These are phyloP conservation scores for Amphipyra berbera DNA, from an alignment of 2,888 invertebrate genomes.

Conservation along the genomic window DNA sequence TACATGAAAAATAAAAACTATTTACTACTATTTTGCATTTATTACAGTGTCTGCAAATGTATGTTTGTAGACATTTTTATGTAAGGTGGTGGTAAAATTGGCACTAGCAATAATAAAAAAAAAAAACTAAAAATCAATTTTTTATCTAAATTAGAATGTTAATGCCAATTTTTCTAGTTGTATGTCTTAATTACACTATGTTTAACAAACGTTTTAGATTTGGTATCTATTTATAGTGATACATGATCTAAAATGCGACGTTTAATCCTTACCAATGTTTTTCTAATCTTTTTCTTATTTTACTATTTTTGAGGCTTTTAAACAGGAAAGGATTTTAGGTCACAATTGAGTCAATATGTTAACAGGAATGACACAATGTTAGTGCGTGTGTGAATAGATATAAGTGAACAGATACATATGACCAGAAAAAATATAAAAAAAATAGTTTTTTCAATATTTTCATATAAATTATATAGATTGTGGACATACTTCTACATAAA, in stretches of 20 bases:
- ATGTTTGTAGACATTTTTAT: slow-evolving; percentile 57
- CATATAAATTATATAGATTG: too few species aligned
- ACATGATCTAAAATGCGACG: slow-evolving; percentile 53
- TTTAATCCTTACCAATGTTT: slow-evolving; percentile 48
- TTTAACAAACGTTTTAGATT: slow-evolving; percentile 70
- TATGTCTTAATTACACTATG: slow-evolving; percentile 77
- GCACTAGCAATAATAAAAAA: slow-evolving; percentile 47
- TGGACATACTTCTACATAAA: too few species aligned
- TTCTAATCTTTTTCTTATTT: slow-evolving; percentile 1
- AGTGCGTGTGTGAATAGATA: slow-evolving; percentile 81
- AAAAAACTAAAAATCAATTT: not conserved
- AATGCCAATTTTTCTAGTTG: slow-evolving; percentile 72
- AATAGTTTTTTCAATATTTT: too few species aligned
- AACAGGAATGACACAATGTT: slow-evolving; percentile 84
- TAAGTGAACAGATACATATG: slow-evolving; percentile 69
- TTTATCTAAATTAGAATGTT: slow-evolving; percentile 14
- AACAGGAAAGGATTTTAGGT: slow-evolving; percentile 52
- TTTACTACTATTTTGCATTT: slow-evolving; percentile 52
- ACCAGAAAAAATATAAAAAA: slow-evolving; percentile 8
- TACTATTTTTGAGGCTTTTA: not conserved
- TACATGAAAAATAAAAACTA: not conserved
- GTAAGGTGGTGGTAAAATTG: slow-evolving; percentile 81
- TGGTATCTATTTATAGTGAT: slow-evolving; percentile 58
- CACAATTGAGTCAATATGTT: slow-evolving; percentile 61
- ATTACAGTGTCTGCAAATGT: slow-evolving; percentile 58